Conservation (phyloP, 1,140 invertebrate genomes). For the Zaprionus gabonicus region DNA sequence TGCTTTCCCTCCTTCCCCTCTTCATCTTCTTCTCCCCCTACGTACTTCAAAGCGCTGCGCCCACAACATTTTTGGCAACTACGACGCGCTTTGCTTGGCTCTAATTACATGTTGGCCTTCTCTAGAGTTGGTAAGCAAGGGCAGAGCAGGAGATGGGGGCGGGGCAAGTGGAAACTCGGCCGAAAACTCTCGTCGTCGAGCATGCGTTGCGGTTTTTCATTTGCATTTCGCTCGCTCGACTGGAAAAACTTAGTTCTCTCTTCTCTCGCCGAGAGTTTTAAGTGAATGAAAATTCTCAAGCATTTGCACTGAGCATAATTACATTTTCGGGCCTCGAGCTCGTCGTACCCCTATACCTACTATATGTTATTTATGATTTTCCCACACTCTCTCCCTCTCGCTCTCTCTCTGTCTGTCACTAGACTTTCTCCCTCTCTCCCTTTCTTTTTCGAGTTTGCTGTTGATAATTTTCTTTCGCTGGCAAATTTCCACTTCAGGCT, state of each 20-base stretch:
- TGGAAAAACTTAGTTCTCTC: constrained; percentile 58
- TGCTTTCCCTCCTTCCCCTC: neutral
- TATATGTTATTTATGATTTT: constrained; percentile 78
- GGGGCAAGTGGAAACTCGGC: constrained; percentile 1
- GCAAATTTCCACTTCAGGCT: constrained; percentile 48
- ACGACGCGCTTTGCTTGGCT: constrained; percentile 64
- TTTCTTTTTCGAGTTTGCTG: constrained; percentile 32
- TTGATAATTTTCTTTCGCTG: constrained; percentile 62
- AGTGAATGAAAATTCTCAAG: constrained; percentile 73
- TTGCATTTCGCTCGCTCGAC: constrained; percentile 63
- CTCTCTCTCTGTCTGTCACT: constrained; percentile 49
- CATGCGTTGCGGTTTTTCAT: constrained; percentile 81
- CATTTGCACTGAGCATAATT: constrained; percentile 62
- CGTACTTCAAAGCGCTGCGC: constrained; percentile 68
- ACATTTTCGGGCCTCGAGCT: constrained; percentile 55
- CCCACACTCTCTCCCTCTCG: constrained; percentile 1
- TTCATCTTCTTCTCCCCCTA: neutral
- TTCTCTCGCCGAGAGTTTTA: constrained; percentile 46
- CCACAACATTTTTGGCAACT: constrained; percentile 80
- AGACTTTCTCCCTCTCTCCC: neutral
- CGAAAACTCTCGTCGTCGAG: constrained; percentile 69
- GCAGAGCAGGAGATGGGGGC: neutral
- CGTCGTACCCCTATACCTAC: constrained; percentile 43
- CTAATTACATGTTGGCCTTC: constrained; percentile 76
- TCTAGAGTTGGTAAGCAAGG: constrained; percentile 7